Conservation (phyloP, 2,888 invertebrate species). For the Pardosa pseudoannulata region DNA sequence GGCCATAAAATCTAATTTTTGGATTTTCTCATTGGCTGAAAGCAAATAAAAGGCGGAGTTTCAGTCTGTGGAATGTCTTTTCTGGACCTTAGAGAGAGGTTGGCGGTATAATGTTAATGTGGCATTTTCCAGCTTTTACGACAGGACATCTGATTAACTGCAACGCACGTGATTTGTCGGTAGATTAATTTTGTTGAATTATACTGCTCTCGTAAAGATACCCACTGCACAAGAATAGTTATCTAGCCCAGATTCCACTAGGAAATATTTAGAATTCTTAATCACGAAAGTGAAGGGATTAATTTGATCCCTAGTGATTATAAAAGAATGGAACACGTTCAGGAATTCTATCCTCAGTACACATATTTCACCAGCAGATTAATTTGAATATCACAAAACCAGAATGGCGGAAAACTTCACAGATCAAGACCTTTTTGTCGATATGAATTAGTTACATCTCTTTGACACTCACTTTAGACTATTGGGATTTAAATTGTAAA, state of each 20-base stretch:
- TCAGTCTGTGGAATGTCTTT: slow-evolving; percentile 42
- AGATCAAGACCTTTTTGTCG: too few species aligned
- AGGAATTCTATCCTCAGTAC: too few species aligned
- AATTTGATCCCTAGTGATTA: too few species aligned
- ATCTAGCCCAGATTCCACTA: not conserved
- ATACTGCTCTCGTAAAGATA: slow-evolving; percentile 55
- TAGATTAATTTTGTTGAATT: slow-evolving; percentile 69
- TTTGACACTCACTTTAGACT: too few species aligned
- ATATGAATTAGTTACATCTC: too few species aligned
- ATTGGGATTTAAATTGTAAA: too few species aligned
- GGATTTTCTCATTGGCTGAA: slow-evolving; percentile 44
- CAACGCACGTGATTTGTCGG: slow-evolving; percentile 70
- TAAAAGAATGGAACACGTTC: too few species aligned
- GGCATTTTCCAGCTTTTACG: slow-evolving; percentile 58
- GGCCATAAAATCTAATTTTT: slow-evolving; percentile 65
- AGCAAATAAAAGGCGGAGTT: slow-evolving; percentile 68
- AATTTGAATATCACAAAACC: too few species aligned
- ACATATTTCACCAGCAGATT: too few species aligned
- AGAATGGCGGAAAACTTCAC: too few species aligned
- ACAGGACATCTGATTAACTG: slow-evolving; percentile 70
- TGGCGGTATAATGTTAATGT: slow-evolving; percentile 59
- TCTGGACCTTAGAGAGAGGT: slow-evolving; percentile 29
- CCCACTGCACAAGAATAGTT: not conserved
- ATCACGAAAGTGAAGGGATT: not conserved
- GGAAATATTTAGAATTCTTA: not conserved